Evolutionary conservation across 2,888 invertebrate genomes (phyloP).

Genomic region (Diachrysia chrysitis): DNA sequence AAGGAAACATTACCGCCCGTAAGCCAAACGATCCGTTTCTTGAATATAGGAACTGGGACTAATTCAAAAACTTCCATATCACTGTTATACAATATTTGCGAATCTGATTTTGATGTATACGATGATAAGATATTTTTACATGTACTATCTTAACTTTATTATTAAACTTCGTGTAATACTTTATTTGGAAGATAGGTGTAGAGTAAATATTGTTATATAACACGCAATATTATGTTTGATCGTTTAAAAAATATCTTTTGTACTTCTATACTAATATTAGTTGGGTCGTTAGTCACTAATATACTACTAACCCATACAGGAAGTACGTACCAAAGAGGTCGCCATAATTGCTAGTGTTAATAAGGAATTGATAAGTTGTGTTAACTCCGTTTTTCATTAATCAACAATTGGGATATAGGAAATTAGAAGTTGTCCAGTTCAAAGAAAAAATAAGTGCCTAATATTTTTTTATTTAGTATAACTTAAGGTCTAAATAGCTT

Average conservation of each 20-base stretch:
- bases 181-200: not conserved
- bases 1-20: too few relatives aligned
- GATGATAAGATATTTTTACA: conserved; percentile 32
- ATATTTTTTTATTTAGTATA: too few relatives aligned
- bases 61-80: conserved; percentile 18
- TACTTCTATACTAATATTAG: too few relatives aligned
- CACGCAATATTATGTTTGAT: not conserved
- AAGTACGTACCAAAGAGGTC: not conserved
- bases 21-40: too few relatives aligned
- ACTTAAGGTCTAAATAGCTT: too few relatives aligned
- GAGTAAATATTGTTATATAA: not conserved
- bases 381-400: not conserved
- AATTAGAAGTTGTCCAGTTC: too few relatives aligned
- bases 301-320: not conserved
- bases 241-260: not conserved
- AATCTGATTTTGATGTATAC: conserved; percentile 27
- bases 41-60: too few relatives aligned
- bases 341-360: not conserved
- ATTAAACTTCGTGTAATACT: conserved; percentile 14
- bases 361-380: not conserved
- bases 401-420: not conserved
- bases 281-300: too few relatives aligned
- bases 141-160: conserved; percentile 23
- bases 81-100: conserved; percentile 20
- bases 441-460: too few relatives aligned